phyloP scores from a whole-genome alignment of 1,140 invertebrate species.

The Lepidurus apus region DNA sequence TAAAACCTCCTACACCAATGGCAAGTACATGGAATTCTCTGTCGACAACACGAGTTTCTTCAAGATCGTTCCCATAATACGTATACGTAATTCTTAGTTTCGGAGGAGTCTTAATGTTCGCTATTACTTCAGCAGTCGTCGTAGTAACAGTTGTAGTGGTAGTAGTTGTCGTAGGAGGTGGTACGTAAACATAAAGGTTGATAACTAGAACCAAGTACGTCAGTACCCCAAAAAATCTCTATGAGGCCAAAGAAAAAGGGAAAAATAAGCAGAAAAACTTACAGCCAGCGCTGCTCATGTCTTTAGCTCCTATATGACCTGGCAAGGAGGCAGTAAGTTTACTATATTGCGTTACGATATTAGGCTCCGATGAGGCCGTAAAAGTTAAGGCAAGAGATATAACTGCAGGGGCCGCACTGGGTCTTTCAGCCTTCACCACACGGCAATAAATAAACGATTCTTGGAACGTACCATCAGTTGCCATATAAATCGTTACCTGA shows the following conservation, averaged over 20 bases:
- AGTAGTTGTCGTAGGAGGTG: neutral
- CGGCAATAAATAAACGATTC: conserved; percentile 3
- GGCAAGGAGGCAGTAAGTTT: neutral
- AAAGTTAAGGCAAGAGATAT: neutral
- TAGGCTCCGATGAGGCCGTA: neutral
- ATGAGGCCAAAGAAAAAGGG: neutral
- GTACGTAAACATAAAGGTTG: neutral
- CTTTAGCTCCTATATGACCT: neutral
- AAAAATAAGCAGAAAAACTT: neutral
- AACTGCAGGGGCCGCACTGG: neutral
- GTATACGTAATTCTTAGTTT: neutral
- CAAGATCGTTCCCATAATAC: neutral
- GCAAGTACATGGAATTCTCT: neutral
- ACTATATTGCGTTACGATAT: neutral
- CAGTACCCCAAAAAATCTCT: neutral
- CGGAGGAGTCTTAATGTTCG: neutral
- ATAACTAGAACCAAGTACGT: neutral
- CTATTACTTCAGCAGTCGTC: neutral
- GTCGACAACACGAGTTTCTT: neutral
- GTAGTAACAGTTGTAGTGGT: neutral
- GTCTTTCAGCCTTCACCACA: neutral
- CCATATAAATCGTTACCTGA: neutral
- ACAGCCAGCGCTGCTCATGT: neutral
- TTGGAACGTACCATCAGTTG: neutral
- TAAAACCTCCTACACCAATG: neutral